These are phyloP conservation scores for Mastomys coucha DNA, from an alignment of 2,113 vertebrate species.

Conservation along the genomic window DNA sequence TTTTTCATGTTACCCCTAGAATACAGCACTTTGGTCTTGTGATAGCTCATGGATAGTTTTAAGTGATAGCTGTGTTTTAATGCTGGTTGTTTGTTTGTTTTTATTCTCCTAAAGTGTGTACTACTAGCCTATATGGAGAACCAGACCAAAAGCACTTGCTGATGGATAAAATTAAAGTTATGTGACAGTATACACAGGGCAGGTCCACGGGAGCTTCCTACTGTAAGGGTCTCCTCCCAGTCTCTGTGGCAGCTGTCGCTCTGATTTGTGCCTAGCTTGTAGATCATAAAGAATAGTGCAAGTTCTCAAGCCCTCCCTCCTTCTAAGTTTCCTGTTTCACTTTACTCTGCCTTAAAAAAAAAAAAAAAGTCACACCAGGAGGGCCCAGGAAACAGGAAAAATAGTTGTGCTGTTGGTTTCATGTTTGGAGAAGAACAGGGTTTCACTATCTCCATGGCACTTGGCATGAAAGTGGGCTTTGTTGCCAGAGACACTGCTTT, in stretches of 20 bases:
- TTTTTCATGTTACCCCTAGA: background rate
- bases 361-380: slow-evolving; percentile 83
- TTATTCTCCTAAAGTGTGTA: background rate
- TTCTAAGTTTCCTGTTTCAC: slow-evolving; percentile 72
- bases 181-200: background rate
- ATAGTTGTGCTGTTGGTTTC: slow-evolving; percentile 84
- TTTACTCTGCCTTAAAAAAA: slow-evolving; percentile 55
- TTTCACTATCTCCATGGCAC: slow-evolving; percentile 88
- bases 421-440: slow-evolving; percentile 86
- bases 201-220: background rate
- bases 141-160: background rate
- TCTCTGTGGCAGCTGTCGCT: slow-evolving; percentile 19
- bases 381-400: slow-evolving; percentile 87
- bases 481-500: slow-evolving; percentile 86
- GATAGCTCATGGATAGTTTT: background rate
- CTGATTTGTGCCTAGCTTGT: slow-evolving; percentile 6
- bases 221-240: background rate
- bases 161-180: background rate
- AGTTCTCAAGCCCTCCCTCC: slow-evolving; percentile 1
- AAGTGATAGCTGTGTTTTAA: slow-evolving; percentile 18
- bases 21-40: background rate
- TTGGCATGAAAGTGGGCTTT: slow-evolving; percentile 88
- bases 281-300: slow-evolving; percentile 24
- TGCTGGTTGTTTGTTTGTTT: background rate
- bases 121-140: background rate